Base-by-base conservation (phyloP, 2,797 vertebrate species). In the Odontamblyopus rebecca region DNA sequence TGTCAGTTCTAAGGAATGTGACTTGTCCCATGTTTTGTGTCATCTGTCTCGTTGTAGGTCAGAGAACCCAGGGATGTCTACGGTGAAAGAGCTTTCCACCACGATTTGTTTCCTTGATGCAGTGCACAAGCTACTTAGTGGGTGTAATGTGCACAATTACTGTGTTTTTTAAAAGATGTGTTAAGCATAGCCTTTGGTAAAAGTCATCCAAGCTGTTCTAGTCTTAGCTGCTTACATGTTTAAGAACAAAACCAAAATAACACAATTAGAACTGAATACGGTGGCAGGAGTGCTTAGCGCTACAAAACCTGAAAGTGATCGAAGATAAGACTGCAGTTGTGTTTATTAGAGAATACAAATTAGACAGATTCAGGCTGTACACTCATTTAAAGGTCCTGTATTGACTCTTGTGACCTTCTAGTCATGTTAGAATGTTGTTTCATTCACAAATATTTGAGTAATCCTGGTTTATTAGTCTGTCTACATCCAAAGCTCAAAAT, bases 21-120 rank as follows among this genome's bases (percentile, higher is more conserved):
- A 85, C 86, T 85, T 88, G 83, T 86, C 76, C 76, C 70, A 70
- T 61, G 61, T 81, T 41, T 69, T 74, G 29, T 74, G 68, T 82
- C 72, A 72, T 54, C 51, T 70, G 69, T 68, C 74, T 53, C 67
- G 62, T 59, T 71, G 71, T 61, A 27, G 50, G 63, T 60, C n/a
- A 44, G 12, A 38, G 30, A 4, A 74, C 50, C 64, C 44, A 62
- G 62, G 66, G 27, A 72, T 56, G 71, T 70, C 69, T 56, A 26
- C 69, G 72, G 2, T 26, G 4, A 65, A 18, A 50, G 15, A 18
- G 6, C 12, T 9, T 50, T 50, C 7, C n/a, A 12, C 38, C n/a
- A n/a, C 23, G 23, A 41, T 13, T 19, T 41, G 5, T 16, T 63
- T 6, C 5, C 3, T 8, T n/a, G 32, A 62, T 38, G 3, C 48